Evolutionary conservation across 2,797 vertebrate species (phyloP), one percentile per base, ranked within the genome.

Genomic region (Perodicticus potto): DNA sequence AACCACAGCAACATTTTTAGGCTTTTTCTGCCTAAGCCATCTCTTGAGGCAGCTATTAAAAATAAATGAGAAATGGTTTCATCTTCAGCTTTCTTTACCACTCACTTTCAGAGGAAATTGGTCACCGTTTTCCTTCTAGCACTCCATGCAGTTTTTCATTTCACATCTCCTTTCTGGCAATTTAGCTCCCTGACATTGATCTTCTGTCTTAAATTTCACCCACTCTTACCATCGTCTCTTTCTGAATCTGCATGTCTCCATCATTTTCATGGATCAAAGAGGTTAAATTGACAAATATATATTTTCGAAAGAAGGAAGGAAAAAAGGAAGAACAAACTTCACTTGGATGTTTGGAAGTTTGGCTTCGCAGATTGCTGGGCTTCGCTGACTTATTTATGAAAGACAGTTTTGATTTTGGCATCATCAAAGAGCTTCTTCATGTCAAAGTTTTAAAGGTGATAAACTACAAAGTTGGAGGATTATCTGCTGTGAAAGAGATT

Each of bases 401-500:
- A 94, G 29, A 61, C 1, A n/a, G 25, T 59, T 95, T 72, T 59
- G 40, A 81, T 93, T 87, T 86, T 45, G 19, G n/a, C n/a, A 55
- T 81, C 53, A 49, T 59, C 65, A n/a, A 80, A 93, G 25, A 94
- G 29, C 37, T 70, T 37, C 80, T 11, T 86, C 49, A 34, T 25
- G n/a, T 11, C 43, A 82, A 82, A 32, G 91, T 87, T 93, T 96
- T 92, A 67, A 94, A 86, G 40, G 83, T 70, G 80, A 94, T 91
- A 77, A 96, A 77, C 78, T 74, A 32, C 22, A 96, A 85, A 94
- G 83, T 34, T 78, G 32, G 43, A 78, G 55, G 70, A 94, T 86
- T 91, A 95, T 87, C 61, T 84, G 13, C 76, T 12, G 32, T 45
- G 49, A 96, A 49, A 87, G 86, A 67, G 14, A 65, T 29, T 40